Evolutionary conservation across 2,113 vertebrate genomes (phyloP), one percentile per base, ranked within the genome.

Genomic region (Desmodus rotundus): DNA sequence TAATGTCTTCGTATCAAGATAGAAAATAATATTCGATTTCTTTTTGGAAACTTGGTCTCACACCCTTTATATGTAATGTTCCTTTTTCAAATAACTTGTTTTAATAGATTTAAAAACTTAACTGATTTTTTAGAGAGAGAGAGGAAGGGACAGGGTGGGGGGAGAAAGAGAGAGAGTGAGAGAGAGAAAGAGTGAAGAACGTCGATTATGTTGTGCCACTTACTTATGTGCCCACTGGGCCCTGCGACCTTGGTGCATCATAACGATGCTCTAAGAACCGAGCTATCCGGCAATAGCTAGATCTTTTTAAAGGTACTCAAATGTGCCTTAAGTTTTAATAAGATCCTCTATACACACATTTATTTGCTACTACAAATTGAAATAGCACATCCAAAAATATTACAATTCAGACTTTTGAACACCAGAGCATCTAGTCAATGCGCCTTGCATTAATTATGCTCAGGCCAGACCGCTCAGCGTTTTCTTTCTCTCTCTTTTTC

Each of bases 301-400:
- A 74, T 98, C 54, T 91, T 54, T 91, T 56, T 41, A 26, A 47
- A 68, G 5, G 24, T 68, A 68, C 45, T 68, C 83, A 85, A 36
- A 68, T 85, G 68, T 17, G 15, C 26, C 45, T 85, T 22, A 68
- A 20, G 38, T 72, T 73, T n/a, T n/a, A n/a, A n/a, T 72, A 72
- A 91, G 24, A 82, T 47, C 7, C 36, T 41, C 11, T 47, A 81
- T 17, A 58, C 3, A 82, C 7, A 91, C 50, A 72, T 47, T 82
- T 82, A 91, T 61, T 82, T 82, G 41, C 41, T 38, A 82, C 13
- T 91, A 26, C 82, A 91, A 72, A 38, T 47, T 47, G 41, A 90
- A 90, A 68, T 56, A 41, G 45, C n/a, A 68, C 9, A 52, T 33
- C 33, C 80, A 72, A 45, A 2, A 22, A 7, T 45, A n/a, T 45